A percentile compares a stretch with the other conserved stretches of the same genome.
Conservation (phyloP, 2,888 invertebrate species). For the Heliconius ismenius region DNA sequence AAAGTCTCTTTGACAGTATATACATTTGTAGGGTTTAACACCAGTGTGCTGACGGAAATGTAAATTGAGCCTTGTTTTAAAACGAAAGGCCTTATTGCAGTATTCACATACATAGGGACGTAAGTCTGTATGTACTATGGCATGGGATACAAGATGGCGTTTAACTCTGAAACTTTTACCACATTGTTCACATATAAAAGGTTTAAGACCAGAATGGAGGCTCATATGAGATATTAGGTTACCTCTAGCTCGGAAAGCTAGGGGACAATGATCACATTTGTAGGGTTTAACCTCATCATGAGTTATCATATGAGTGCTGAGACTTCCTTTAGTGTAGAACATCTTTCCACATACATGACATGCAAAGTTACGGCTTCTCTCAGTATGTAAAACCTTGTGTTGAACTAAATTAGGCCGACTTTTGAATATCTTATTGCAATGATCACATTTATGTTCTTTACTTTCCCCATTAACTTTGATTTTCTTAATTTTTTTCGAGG, state of each 20-base stretch:
- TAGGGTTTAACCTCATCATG: conserved; percentile 71
- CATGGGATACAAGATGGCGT: conserved; percentile 75
- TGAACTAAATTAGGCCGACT: conserved; percentile 67
- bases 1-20: conserved; percentile 70
- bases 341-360: conserved; percentile 77
- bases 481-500: conserved; percentile 38
- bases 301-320: conserved; percentile 69
- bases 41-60: conserved; percentile 77
- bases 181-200: conserved; percentile 76
- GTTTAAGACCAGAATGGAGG: conserved; percentile 69
- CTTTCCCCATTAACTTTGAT: conserved; percentile 35
- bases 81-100: conserved; percentile 73
- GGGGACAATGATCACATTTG: conserved; percentile 72
- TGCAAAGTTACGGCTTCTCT: conserved; percentile 69
- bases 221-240: conserved; percentile 71
- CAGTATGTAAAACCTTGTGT: conserved; percentile 72
- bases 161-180: conserved; percentile 74
- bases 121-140: conserved; percentile 74
- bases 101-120: conserved; percentile 72
- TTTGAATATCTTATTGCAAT: conserved; percentile 71
- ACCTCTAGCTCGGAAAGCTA: conserved; percentile 71
- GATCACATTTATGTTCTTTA: conserved; percentile 63
- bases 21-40: conserved; percentile 71
- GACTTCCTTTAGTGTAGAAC: conserved; percentile 75
- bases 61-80: conserved; percentile 71